Conservation (phyloP, 2,888 invertebrate genomes). For the Caenorhabditis angaria region DNA sequence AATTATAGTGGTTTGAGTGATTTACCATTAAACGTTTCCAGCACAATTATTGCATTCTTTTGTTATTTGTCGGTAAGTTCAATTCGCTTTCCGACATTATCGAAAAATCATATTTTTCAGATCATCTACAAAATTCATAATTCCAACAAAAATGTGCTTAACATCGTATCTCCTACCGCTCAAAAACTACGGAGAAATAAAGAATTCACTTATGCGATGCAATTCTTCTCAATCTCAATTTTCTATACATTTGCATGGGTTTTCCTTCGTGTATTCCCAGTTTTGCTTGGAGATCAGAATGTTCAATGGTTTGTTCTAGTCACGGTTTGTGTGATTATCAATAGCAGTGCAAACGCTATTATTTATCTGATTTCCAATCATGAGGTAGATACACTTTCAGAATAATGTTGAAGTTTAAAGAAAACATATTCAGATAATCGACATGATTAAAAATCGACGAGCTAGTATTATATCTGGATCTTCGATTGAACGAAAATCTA, state of each 20-base stretch:
- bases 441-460: too few relatives aligned
- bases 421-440: too few relatives aligned
- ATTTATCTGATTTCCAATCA: slow-evolving; percentile 27
- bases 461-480: too few relatives aligned
- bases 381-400: too few relatives aligned
- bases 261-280: slow-evolving; percentile 25
- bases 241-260: slow-evolving; percentile 35
- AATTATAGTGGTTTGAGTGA: slow-evolving; percentile 50
- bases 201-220: slow-evolving; percentile 39
- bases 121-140: neutral
- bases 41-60: slow-evolving; percentile 29
- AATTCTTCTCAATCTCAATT: slow-evolving; percentile 35
- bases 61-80: slow-evolving; percentile 30
- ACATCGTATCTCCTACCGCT: too few relatives aligned
- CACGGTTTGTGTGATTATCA: slow-evolving; percentile 32
- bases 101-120: neutral
- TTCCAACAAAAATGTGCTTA: slow-evolving; percentile 18
- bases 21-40: slow-evolving; percentile 45
- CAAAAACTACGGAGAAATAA: slow-evolving; percentile 13
- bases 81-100: too few relatives aligned
- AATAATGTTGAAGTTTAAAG: too few relatives aligned
- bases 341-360: slow-evolving; percentile 46
- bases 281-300: slow-evolving; percentile 23
- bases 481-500: too few relatives aligned
- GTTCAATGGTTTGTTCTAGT: slow-evolving; percentile 41